These are phyloP conservation scores for Drosophila hamatofila DNA, from an alignment of 2,888 invertebrate species.

Conservation along the genomic window DNA sequence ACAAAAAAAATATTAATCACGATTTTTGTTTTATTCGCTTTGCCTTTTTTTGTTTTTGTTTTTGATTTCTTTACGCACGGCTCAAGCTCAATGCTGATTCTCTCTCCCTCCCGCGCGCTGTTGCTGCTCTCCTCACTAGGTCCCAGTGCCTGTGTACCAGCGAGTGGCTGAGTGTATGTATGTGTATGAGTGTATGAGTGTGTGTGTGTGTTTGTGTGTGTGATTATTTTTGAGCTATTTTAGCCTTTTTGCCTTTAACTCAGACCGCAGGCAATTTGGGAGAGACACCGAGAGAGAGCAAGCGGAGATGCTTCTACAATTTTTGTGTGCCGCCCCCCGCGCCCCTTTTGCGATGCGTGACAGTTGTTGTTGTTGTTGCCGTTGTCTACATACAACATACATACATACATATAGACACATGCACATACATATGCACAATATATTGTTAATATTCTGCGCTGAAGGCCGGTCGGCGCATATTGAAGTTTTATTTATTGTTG, in stretches of 20 bases:
- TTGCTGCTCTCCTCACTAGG: conserved; percentile 1
- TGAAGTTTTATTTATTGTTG: conserved; percentile 62
- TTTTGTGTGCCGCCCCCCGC: conserved; percentile 30
- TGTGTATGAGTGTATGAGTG: too few relatives aligned
- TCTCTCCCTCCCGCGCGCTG: conserved; percentile 17
- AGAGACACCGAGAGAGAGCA: not conserved
- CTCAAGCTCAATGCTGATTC: conserved; percentile 41
- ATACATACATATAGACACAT: conserved; percentile 8
- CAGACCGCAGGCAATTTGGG: conserved; percentile 31
- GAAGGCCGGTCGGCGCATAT: conserved; percentile 70
- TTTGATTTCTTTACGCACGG: conserved; percentile 50
- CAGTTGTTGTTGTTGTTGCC: conserved; percentile 33
- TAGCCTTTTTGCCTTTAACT: conserved; percentile 51
- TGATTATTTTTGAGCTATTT: conserved; percentile 48
- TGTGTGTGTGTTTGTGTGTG: conserved; percentile 23
- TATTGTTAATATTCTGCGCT: conserved; percentile 66
- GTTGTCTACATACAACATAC: conserved; percentile 10
- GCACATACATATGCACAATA: conserved; percentile 17
- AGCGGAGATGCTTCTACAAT: conserved; percentile 34
- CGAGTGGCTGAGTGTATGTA: not conserved
- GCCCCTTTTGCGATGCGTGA: conserved; percentile 29
- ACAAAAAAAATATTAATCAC: conserved; percentile 18
- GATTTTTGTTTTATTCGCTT: conserved; percentile 48
- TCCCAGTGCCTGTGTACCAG: not conserved
- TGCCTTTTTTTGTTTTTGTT: conserved; percentile 19